A percentile compares a stretch with the other conserved stretches of the same genome.
phyloP scores from a whole-genome alignment of 2,888 invertebrate species.

The Phasia obesa region DNA sequence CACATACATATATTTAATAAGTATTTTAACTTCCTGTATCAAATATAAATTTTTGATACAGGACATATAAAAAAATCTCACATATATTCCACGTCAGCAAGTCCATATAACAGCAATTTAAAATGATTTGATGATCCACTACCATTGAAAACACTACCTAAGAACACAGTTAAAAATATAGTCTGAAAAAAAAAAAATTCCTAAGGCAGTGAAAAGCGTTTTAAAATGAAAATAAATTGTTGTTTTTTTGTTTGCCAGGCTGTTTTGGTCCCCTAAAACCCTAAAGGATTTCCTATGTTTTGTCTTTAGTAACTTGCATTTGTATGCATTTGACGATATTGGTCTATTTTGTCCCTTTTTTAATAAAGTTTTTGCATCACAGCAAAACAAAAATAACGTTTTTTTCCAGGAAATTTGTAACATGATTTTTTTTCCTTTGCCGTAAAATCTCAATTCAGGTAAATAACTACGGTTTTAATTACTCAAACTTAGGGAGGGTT shows the following conservation, averaged over 20 bases:
- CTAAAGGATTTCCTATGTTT: not conserved
- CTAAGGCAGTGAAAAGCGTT: not conserved
- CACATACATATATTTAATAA: too few species aligned
- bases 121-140: too few species aligned
- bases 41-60: too few species aligned
- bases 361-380: too few species aligned
- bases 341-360: too few species aligned
- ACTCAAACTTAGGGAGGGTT: too few species aligned
- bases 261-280: not conserved
- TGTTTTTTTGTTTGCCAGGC: not conserved
- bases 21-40: too few species aligned
- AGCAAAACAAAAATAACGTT: too few species aligned
- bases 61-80: too few species aligned
- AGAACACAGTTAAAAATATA: too few species aligned
- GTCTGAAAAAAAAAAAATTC: not conserved
- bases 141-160: too few species aligned
- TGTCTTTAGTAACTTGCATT: not conserved
- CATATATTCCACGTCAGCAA: not conserved
- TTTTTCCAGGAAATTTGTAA: constrained; percentile 22
- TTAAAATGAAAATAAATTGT: not conserved
- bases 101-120: not conserved
- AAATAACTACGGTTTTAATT: too few species aligned
- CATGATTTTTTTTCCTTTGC: not conserved
- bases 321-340: not conserved
- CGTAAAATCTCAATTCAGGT: not conserved